phyloP scores from a whole-genome alignment of 2,113 vertebrate species.

The Misgurnus mizolepis region DNA sequence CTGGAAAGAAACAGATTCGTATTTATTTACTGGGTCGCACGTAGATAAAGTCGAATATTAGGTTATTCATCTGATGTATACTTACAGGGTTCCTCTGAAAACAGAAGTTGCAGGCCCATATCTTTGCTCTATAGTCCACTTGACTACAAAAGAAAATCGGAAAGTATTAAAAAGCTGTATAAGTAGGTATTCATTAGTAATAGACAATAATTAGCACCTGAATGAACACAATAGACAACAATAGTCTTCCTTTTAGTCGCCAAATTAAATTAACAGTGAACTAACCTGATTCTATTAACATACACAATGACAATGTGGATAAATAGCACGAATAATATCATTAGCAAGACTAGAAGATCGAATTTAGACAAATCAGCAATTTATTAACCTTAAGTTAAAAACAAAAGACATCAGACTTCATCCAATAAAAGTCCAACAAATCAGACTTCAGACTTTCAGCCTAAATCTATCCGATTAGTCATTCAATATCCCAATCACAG shows the following conservation, averaged over 20 bases:
- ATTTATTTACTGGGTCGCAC: not conserved
- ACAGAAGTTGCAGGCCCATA: constrained; percentile 99
- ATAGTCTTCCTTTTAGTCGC: not conserved
- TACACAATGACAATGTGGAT: not conserved
- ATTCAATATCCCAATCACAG: not conserved
- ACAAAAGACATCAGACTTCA: not conserved
- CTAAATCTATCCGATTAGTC: not conserved
- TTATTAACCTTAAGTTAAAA: not conserved
- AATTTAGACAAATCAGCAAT: not conserved
- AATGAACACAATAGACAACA: not conserved
- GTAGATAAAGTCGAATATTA: not conserved
- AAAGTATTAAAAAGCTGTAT: not conserved
- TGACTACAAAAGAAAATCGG: constrained; percentile 78
- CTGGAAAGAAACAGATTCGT: constrained; percentile 70
- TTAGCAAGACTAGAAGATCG: not conserved
- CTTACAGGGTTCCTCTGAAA: constrained; percentile 96
- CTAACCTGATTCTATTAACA: not conserved
- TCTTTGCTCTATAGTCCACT: constrained; percentile 94
- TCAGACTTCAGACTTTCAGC: not conserved
- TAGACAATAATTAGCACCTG: not conserved
- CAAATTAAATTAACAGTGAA: not conserved
- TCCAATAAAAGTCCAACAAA: not conserved
- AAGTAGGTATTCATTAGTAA: not conserved
- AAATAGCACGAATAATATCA: not conserved
- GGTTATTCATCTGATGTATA: constrained; percentile 13